Evolutionary conservation across 2,113 vertebrate species (phyloP).

Genomic region (Rhineura floridana): DNA sequence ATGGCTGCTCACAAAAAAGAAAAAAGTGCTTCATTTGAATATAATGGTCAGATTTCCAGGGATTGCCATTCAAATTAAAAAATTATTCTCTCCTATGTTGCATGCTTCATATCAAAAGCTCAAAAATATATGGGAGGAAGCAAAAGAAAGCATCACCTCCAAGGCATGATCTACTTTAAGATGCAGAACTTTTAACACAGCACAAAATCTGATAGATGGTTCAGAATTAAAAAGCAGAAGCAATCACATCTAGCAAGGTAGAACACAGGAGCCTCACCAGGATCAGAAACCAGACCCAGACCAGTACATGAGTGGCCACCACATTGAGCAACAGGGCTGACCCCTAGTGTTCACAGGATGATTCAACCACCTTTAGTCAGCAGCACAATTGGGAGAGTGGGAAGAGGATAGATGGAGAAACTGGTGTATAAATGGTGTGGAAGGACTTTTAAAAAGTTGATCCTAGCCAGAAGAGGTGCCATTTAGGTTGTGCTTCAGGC

Average conservation of each 20-base stretch:
- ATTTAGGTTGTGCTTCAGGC: too few species aligned
- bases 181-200: not conserved
- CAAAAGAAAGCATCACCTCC: not conserved
- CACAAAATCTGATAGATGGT: not conserved
- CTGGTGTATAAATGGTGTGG: too few species aligned
- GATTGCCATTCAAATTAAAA: not conserved
- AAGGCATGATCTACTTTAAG: not conserved
- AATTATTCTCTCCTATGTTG: not conserved
- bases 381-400: too few species aligned
- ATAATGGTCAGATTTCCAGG: not conserved
- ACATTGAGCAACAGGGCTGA: not conserved
- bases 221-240: not conserved
- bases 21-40: not conserved
- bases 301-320: not conserved
- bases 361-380: too few species aligned
- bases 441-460: too few species aligned
- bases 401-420: too few species aligned
- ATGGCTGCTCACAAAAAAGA: not conserved
- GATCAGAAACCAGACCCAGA: not conserved
- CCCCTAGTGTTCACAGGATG: too few species aligned
- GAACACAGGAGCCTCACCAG: not conserved
- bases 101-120: not conserved
- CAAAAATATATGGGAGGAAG: not conserved
- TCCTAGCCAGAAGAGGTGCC: too few species aligned
- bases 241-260: too few species aligned